phyloP scores from a whole-genome alignment of 2,888 invertebrate species.

The Unio delphinus region DNA sequence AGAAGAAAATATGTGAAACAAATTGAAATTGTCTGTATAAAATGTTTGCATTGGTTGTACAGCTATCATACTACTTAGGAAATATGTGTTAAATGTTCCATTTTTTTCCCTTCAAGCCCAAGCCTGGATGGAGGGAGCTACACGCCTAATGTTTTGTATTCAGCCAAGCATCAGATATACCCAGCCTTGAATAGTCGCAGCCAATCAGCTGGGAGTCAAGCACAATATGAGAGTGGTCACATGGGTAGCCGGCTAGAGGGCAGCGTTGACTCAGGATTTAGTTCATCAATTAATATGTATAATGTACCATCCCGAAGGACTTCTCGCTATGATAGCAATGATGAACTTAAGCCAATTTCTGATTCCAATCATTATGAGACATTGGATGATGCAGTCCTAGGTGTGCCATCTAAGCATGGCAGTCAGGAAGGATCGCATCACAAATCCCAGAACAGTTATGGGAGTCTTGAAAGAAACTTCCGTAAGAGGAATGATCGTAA shows the following conservation, averaged over 20 bases:
- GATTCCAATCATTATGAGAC: constrained; percentile 36
- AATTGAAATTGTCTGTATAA: too few species aligned
- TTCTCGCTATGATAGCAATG: constrained; percentile 65
- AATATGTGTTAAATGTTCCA: too few species aligned
- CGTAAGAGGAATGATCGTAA: constrained; percentile 32
- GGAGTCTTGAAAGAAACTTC: constrained; percentile 54
- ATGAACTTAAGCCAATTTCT: constrained; percentile 58
- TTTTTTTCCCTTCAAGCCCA: constrained; percentile 18
- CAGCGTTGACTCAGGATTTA: constrained; percentile 56
- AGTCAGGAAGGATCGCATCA: constrained; percentile 62
- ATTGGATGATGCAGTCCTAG: constrained; percentile 35
- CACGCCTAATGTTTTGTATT: constrained; percentile 25
- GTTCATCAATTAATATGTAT: constrained; percentile 68
- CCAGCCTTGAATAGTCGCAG: constrained; percentile 46
- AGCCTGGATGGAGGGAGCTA: constrained; percentile 20
- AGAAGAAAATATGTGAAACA: too few species aligned
- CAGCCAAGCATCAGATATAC: constrained; percentile 67
- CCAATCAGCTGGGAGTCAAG: constrained; percentile 50
- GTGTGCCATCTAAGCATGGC: constrained; percentile 52
- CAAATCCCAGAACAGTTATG: constrained; percentile 43
- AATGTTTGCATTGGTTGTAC: too few species aligned
- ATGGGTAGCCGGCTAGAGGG: constrained; percentile 30
- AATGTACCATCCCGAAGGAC: constrained; percentile 71
- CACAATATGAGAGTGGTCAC: constrained; percentile 62
- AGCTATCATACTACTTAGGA: too few species aligned